Evolutionary conservation across 2,888 invertebrate genomes (phyloP), one percentile per base, ranked within the genome.

Genomic region (Pseudococcus jackbeardsleyi): DNA sequence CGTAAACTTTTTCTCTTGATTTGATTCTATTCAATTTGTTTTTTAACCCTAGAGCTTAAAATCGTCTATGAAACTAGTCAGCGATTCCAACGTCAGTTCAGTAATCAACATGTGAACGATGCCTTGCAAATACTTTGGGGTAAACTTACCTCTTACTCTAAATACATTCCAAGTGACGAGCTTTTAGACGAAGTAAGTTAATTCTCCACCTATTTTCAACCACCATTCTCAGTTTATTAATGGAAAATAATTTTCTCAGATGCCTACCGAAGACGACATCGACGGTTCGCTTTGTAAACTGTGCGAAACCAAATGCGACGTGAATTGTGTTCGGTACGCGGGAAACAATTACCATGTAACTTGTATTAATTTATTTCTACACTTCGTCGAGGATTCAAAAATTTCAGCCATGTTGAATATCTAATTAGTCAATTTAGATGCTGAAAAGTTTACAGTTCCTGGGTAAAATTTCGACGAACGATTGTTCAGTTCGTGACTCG

Each of bases 321-420:
- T 84, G 19, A 86, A 89, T 59, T 87, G 59, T 42, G 88, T 82
- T 64, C 85, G 88, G 39, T 89, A 89, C 11, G 89, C 85, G 84
- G 86, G 88, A 19, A 84, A 89, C 15, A 42, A 82, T 42, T 89
- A 89, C 64, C 89, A 89, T 64, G 86, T 89, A 39, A 89, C 89
- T 11, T 89, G 89, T 82, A 89, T 89, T 48, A 89, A 89, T 89
- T 89, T 89, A 42, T 89, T 89, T 46, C 26, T 89, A 12, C 89
- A 89, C 85, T 89, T 88, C 88, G 89, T 89, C 88, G 88, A 89
- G 48, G 86, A 85, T 64, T 85, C 89, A 17, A 59, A 89, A 79
- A 79, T 89, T 64, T 46, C 89, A 54, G 54, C 87, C 46, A 87
- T 87, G 87, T 77, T 87, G 19, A 87, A 87, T 79, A 79, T 79